Evolutionary conservation across 2,888 invertebrate genomes (phyloP), one percentile per base, ranked within the genome.

Genomic region (Pimpla rufipes): DNA sequence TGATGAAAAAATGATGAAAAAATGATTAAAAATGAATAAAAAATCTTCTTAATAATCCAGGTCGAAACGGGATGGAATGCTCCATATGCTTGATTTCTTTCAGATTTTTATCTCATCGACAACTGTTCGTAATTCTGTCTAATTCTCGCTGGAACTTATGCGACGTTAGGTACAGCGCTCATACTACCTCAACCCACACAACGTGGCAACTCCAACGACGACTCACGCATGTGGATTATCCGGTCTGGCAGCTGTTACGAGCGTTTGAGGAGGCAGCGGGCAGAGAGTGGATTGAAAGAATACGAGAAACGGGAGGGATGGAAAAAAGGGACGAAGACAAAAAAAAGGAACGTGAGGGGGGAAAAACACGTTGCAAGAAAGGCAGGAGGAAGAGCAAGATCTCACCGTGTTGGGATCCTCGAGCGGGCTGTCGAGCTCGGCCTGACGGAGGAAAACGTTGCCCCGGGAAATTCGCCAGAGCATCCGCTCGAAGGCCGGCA

Each of bases 391-490:
- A 57, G n/a, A 29, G 5, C 37, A 64, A 73, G 29, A 45, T 80
- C 95, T 95, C 92, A 98, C 98, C 83, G 97, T 97, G 71, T 95
- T 94, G 68, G 96, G 98, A 94, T 97, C 98, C 93, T 97, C 98
- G 86, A 97, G 94, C 0, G 97, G 96, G 85, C 96, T 96, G 66
- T 97, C 96, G 57, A 98, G 96, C 91, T 98, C 98, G 0, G 97
- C 96, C 89, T 97, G 96, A 13, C 97, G 95, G 84, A 98, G 93
- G 93, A 98, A 98, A 11, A 98, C 98, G 92, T 98, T 98, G 40
- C 98, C 98, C 79, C 98, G 95, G 21, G 98, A 98, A 86, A 98
- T 98, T 87, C 98, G 95, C 98, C 98, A 98, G 89, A 98, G 93
- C 96, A 98, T 97, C 74, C 98, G 95, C 92, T 98, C 98, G 94